Conservation (phyloP, 2,113 vertebrate genomes). For the Opisthocomus hoazin region DNA sequence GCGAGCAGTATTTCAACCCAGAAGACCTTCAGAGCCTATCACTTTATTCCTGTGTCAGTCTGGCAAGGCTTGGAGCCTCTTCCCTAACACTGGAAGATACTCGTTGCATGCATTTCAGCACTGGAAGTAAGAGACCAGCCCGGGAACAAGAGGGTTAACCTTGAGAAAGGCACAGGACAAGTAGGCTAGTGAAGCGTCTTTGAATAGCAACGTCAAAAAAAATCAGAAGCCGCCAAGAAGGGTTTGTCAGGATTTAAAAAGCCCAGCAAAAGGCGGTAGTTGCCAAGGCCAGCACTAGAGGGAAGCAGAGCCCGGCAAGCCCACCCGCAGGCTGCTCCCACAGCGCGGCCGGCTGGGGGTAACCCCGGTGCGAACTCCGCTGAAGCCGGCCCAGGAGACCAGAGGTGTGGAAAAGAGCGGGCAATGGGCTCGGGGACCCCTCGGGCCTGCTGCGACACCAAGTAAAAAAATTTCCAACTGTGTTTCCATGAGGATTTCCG, state of each 20-base stretch:
- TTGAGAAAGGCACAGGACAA: not conserved
- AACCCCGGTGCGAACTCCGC: too few relatives aligned
- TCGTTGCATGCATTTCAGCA: not conserved
- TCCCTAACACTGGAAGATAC: fast-evolving
- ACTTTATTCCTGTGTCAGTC: fast-evolving
- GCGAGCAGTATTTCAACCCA: not conserved
- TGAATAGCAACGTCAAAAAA: not conserved
- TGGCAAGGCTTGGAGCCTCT: not conserved
- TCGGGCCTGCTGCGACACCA: not conserved
- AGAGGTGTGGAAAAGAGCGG: fast-evolving
- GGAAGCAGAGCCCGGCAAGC: conserved; percentile 65
- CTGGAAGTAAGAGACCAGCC: not conserved
- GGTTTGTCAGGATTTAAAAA: not conserved
- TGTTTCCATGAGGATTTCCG: not conserved
- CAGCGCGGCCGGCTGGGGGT: too few relatives aligned
- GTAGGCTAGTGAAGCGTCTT: not conserved
- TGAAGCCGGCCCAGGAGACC: not conserved
- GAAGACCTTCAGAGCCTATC: not conserved
- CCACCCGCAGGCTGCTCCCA: too few relatives aligned
- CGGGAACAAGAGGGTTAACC: not conserved
- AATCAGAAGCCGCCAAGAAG: not conserved
- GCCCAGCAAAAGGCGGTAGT: too few relatives aligned
- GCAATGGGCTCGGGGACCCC: not conserved
- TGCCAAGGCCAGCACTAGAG: conserved; percentile 68
- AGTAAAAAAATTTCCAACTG: not conserved